Evolutionary conservation across 2,888 invertebrate genomes (phyloP).

Genomic region (Neocrepidodera transversa): DNA sequence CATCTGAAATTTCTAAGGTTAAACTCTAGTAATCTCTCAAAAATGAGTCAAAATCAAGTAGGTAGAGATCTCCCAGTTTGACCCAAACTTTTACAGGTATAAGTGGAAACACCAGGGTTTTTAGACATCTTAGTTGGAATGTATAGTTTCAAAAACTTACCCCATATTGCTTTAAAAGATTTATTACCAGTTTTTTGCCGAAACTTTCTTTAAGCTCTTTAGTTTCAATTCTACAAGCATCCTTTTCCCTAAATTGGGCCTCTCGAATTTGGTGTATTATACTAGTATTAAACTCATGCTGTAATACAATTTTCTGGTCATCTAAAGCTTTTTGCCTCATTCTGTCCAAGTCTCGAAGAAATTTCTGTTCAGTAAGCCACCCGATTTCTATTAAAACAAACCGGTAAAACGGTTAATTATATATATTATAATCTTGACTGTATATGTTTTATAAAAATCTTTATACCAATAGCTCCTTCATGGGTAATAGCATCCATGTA

Average conservation of each 20-base stretch:
- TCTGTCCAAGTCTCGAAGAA: constrained; percentile 49
- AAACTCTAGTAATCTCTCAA: too few species aligned
- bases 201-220: constrained; percentile 22
- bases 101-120: too few species aligned
- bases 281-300: constrained; percentile 34
- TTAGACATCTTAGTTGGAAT: too few species aligned
- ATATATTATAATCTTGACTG: too few species aligned
- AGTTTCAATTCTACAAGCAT: constrained; percentile 35
- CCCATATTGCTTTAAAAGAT: too few species aligned
- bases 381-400: constrained; percentile 50
- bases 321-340: constrained; percentile 50
- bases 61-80: too few species aligned
- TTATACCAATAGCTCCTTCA: constrained; percentile 56
- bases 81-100: too few species aligned
- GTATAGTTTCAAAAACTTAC: too few species aligned
- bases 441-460: not conserved
- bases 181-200: not conserved
- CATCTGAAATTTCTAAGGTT: too few species aligned
- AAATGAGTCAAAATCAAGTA: too few species aligned
- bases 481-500: constrained; percentile 58
- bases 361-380: constrained; percentile 51
- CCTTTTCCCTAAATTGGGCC: constrained; percentile 39
- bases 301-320: constrained; percentile 46
- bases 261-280: constrained; percentile 41
- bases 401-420: too few species aligned